Evolutionary conservation across 2,888 invertebrate species (phyloP), one percentile per base, ranked within the genome.

Genomic region (Cerceris rybyensis): DNA sequence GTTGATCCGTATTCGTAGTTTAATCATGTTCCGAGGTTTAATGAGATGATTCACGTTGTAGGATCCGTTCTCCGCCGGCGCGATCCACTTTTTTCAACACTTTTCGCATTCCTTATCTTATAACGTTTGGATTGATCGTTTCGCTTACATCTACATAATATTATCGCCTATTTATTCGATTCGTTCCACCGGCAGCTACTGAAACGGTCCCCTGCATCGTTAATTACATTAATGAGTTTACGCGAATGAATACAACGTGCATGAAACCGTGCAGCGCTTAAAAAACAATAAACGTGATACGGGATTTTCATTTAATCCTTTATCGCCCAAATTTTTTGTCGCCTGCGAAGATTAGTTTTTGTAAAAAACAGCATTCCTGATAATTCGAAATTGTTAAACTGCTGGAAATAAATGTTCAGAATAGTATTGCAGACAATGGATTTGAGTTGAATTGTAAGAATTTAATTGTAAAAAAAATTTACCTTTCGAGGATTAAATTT

Each of bases 151-250:
- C 78, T 78, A 78, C 78, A 77, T 78, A 78, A 78, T 78, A 78
- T 78, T 78, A 71, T 78, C 78, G 78, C 58, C 71, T 76, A 78
- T 78, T 78, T 78, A 78, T 78, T 78, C 65, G 9, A 17, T 17
- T 55, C 55, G 55, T 28, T 17, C 13, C 43, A 63, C 67, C 67
- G 71, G 64, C 78, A 72, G 78, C 64, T 71, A 71, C 71, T 71
- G 71, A 67, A 78, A 78, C 71, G 64, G 67, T 67, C 78, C 42
- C 63, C 49, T 59, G 71, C 68, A 71, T 78, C 78, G 72, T 78
- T 78, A 78, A 78, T 78, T 78, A 78, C 78, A 67, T 60, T 78
- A 78, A 78, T 65, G 71, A 78, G 78, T 78, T 71, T 55, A 71
- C 66, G 67, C 70, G 57, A 59, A 42, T 65, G 46, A 49, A 59